Percentiles rank a stretch among this genome's conserved stretches.
Evolutionary conservation across 2,888 invertebrate species (phyloP).

Genomic region (Calephelis perditalis): DNA sequence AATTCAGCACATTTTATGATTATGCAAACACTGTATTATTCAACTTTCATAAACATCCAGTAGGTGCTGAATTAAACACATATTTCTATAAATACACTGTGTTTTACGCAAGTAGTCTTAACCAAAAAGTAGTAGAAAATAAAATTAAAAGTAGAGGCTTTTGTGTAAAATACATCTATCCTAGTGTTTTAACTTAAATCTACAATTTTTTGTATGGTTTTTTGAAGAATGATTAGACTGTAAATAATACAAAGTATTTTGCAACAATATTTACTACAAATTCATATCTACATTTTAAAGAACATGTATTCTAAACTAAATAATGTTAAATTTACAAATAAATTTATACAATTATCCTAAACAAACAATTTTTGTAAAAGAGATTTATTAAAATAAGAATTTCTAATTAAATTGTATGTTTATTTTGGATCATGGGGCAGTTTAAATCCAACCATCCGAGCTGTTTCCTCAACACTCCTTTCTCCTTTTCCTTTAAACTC

Average conservation of each 20-base stretch:
- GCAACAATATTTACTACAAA: neutral
- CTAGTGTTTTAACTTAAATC: no score
- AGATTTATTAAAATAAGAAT: conserved; percentile 10
- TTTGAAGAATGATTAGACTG: no score
- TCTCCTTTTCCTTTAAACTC: conserved; percentile 91
- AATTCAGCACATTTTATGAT: no score
- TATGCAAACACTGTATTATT: no score
- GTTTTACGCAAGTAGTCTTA: no score
- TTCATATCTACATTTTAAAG: conserved; percentile 9
- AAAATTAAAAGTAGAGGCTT: no score
- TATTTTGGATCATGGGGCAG: conserved; percentile 87
- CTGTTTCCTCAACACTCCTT: conserved; percentile 85
- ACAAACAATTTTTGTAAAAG: neutral
- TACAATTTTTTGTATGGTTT: no score
- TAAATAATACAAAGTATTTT: neutral
- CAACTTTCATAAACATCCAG: no score
- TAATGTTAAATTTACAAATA: neutral
- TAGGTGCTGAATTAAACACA: no score
- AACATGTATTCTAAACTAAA: neutral
- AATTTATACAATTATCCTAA: neutral
- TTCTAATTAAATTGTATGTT: conserved; percentile 17
- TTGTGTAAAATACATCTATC: no score
- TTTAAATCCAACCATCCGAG: conserved; percentile 90
- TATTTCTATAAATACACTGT: no score
- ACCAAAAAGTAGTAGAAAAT: no score